Percentiles rank a stretch among this genome's conserved stretches.
Conservation (phyloP, 2,113 vertebrate species). For the Turnix velox region DNA sequence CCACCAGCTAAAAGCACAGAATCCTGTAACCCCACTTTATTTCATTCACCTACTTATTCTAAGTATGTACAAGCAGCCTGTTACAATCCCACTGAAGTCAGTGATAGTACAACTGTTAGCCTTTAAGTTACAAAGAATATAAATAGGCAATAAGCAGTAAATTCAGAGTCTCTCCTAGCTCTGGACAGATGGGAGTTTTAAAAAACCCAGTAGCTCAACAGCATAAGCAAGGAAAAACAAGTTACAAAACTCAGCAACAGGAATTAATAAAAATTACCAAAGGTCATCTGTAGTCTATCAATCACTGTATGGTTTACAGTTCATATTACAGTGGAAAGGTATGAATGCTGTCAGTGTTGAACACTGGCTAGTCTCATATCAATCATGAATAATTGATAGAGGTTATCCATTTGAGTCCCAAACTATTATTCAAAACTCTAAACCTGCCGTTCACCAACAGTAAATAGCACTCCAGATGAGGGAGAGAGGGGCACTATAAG, state of each 20-base stretch:
- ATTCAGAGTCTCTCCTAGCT: neutral
- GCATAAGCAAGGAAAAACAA: constrained; percentile 1
- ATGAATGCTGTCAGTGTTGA: constrained; percentile 22
- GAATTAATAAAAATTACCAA: constrained; percentile 55
- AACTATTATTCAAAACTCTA: constrained; percentile 11
- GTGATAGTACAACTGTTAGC: neutral
- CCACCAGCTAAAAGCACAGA: neutral
- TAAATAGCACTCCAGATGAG: neutral
- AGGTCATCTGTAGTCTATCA: neutral
- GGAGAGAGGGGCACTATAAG: neutral
- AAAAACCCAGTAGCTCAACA: neutral
- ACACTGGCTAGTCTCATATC: neutral
- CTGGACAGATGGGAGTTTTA: neutral
- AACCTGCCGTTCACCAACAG: neutral
- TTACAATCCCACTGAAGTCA: neutral
- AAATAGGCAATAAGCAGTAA: neutral
- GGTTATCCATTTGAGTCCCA: constrained; percentile 5
- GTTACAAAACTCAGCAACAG: constrained; percentile 15
- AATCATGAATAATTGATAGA: constrained; percentile 47
- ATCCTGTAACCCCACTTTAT: neutral
- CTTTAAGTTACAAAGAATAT: neutral
- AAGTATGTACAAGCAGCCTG: neutral
- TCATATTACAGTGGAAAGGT: neutral
- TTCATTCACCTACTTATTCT: neutral
- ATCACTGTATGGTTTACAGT: neutral